Base-by-base conservation (phyloP, 2,113 vertebrate species). In the Nothocercus julius region DNA sequence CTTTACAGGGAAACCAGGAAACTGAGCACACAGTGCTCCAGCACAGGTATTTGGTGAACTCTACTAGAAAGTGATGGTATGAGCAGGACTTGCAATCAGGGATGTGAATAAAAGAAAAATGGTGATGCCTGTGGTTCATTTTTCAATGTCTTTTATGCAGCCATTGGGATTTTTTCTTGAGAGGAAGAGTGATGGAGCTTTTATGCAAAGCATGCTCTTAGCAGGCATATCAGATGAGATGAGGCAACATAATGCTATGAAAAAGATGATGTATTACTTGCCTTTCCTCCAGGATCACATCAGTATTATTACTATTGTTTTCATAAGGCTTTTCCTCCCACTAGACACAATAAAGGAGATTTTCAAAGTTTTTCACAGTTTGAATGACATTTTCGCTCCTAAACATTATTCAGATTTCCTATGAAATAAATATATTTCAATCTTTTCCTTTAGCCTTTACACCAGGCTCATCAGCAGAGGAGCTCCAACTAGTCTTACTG, bases 311-410 rank as follows among this genome's bases (percentile, higher is more conserved):
- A 18, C 47, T 64, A 53, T 9, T 58, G 28, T 32, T 58, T 58
- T 58, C 28, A 58, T 32, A 58, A 58, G 54, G 44, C n/a, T 86
- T 30, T 27, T 88, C 13, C n/a, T 93, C 30, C 59, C 27, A 83
- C 34, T 7, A 80, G 9, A 53, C 0, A 3, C 0, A 1, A 44
- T 80, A 58, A 74, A 81, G 3, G 0, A 74, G 9, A 49, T 4
- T 63, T 80, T 3, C n/a, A 45, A 69, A 34, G 44, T 38, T 75
- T 85, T 61, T 76, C 28, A 38, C 3, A 61, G 10, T 73, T 85
- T 76, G 22, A 74, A 14, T 44, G 15, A 24, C 34, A 81, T 66
- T 76, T 92, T 54, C 34, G 34, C 44, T 83, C 20, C 9, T 54
- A 69, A 75, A 45, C 20, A 58, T 45, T 69, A 22, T 30, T 83